Evolutionary conservation across 2,888 invertebrate species (phyloP).

Genomic region (Subacronicta megacephala): DNA sequence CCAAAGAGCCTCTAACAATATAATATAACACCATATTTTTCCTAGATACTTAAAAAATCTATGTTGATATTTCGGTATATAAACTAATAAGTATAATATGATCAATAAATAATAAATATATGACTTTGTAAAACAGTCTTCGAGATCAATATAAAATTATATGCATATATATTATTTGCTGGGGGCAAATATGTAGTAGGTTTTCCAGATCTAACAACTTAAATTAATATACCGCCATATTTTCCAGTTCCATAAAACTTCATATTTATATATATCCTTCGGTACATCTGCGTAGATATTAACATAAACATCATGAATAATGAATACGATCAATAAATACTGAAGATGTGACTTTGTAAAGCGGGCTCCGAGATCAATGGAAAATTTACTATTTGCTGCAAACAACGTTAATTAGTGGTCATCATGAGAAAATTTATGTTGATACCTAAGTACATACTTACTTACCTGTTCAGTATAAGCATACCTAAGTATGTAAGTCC

Average conservation of each 20-base stretch:
- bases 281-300: slow-evolving; percentile 18
- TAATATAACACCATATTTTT: too few species aligned
- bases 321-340: slow-evolving; percentile 40
- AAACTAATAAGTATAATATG: too few species aligned
- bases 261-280: slow-evolving; percentile 17
- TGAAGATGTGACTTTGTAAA: slow-evolving; percentile 26
- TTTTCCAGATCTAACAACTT: too few species aligned
- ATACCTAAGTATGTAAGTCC: slow-evolving; percentile 4
- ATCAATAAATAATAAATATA: too few species aligned
- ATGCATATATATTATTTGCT: too few species aligned
- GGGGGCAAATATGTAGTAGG: too few species aligned
- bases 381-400: slow-evolving; percentile 26
- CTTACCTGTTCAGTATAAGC: background rate
- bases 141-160: too few species aligned
- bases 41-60: too few species aligned
- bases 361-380: slow-evolving; percentile 22
- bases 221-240: too few species aligned
- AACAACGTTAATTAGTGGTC: background rate
- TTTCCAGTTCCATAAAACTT: slow-evolving; percentile 19
- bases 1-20: slow-evolving; percentile 5
- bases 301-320: slow-evolving; percentile 35
- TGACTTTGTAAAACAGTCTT: too few species aligned
- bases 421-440: slow-evolving; percentile 2
- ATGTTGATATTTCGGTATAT: too few species aligned
- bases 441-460: too few species aligned